phyloP scores from a whole-genome alignment of 2,113 vertebrate species.

The Eolophus roseicapilla region DNA sequence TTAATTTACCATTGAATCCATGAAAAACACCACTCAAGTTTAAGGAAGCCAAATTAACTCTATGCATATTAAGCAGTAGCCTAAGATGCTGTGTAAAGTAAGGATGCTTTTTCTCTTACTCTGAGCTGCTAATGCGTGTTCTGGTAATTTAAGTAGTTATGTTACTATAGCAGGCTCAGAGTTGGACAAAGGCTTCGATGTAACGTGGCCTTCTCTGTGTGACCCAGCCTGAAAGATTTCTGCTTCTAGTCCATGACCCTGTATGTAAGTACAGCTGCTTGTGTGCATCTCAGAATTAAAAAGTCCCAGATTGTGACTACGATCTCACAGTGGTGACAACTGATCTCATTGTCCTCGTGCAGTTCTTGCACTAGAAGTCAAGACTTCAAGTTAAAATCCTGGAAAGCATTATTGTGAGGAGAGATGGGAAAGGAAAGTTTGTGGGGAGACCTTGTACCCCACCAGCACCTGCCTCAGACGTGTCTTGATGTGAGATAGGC shows the following conservation, averaged over 20 bases:
- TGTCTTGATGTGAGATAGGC: neutral
- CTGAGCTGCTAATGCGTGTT: neutral
- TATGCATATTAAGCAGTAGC: accelerated
- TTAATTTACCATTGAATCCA: neutral
- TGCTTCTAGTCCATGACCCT: neutral
- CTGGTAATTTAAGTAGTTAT: neutral
- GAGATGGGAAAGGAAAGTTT: neutral
- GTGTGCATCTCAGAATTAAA: neutral
- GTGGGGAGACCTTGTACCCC: neutral
- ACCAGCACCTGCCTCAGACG: neutral
- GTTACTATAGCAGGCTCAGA: neutral
- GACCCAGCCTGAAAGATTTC: neutral
- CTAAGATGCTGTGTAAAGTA: neutral
- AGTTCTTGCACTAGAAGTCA: neutral
- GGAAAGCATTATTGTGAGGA: neutral
- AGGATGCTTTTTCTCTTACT: neutral
- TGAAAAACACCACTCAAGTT: neutral
- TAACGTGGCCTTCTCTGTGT: accelerated
- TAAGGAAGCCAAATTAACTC: neutral
- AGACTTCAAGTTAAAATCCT: neutral
- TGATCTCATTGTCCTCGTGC: neutral
- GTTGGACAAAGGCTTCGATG: neutral
- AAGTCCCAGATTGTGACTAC: neutral
- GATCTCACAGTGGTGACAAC: neutral
- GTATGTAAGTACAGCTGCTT: neutral